Percentiles rank a stretch among this genome's conserved stretches.
Conservation (phyloP, 2,888 invertebrate species). For the Sarcophaga subvicina region DNA sequence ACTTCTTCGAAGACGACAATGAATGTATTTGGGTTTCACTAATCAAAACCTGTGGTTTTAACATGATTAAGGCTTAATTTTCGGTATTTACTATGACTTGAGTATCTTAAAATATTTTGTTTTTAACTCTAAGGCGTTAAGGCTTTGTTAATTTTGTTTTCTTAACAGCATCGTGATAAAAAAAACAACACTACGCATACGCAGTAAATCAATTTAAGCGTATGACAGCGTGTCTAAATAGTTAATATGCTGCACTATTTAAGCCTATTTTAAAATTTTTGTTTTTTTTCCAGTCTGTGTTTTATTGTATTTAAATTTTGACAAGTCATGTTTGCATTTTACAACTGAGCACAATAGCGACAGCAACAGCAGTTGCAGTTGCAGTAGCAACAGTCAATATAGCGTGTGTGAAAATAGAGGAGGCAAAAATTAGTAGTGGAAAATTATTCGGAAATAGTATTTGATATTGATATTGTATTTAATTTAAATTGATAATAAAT, state of each 20-base stretch:
- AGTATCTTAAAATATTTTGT: no score
- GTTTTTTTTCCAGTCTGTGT: no score
- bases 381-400: no score
- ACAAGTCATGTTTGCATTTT: background rate
- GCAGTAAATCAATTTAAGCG: background rate
- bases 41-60: no score
- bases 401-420: no score
- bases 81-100: no score
- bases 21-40: no score
- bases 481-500: background rate
- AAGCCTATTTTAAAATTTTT: background rate
- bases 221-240: conserved; percentile 10
- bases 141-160: no score
- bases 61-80: no score
- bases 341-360: background rate
- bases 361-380: background rate
- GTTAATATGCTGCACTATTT: conserved; percentile 3
- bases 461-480: background rate
- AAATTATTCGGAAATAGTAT: conserved; percentile 26
- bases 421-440: background rate
- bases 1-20: no score
- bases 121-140: no score
- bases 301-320: background rate
- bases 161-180: no score
- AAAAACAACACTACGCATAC: background rate